These are phyloP conservation scores for Drosophila heteroneura DNA, from an alignment of 2,888 invertebrate genomes.

Conservation along the genomic window DNA sequence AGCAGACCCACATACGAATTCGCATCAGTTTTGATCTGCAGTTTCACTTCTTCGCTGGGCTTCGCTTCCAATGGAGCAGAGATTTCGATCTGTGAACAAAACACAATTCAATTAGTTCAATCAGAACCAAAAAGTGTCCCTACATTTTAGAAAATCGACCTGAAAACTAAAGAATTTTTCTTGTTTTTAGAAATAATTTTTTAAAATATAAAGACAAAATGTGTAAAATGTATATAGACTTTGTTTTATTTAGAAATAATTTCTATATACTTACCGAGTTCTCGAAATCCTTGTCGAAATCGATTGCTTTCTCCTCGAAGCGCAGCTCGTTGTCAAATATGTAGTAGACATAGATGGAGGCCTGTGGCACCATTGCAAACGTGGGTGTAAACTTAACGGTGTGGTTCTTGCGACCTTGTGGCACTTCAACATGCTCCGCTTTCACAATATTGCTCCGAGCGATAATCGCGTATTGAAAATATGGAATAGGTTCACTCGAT, in stretches of 20 bases:
- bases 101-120: background rate
- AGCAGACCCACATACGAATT: slow-evolving; percentile 95
- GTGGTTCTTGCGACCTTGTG: slow-evolving; percentile 85
- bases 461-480: slow-evolving; percentile 91
- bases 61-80: slow-evolving; percentile 89
- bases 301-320: slow-evolving; percentile 93
- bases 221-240: no score
- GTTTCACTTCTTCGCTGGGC: slow-evolving; percentile 92
- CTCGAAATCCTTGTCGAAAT: slow-evolving; percentile 91
- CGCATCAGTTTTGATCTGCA: slow-evolving; percentile 92
- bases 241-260: no score
- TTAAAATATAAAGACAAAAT: no score
- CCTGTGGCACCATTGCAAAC: slow-evolving; percentile 93
- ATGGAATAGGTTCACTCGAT: slow-evolving; percentile 90
- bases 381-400: slow-evolving; percentile 90
- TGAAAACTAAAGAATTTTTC: no score
- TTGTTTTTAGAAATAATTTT: no score
- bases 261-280: slow-evolving; percentile 88
- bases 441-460: slow-evolving; percentile 94
- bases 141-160: background rate
- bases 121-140: no score
- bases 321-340: slow-evolving; percentile 91
- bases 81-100: slow-evolving; percentile 88
- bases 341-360: slow-evolving; percentile 92
- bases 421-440: slow-evolving; percentile 90